Percentiles rank a stretch among this genome's conserved stretches.
These are phyloP conservation scores for Percina caprodes DNA, from an alignment of 2,113 vertebrate genomes.

Conservation along the genomic window DNA sequence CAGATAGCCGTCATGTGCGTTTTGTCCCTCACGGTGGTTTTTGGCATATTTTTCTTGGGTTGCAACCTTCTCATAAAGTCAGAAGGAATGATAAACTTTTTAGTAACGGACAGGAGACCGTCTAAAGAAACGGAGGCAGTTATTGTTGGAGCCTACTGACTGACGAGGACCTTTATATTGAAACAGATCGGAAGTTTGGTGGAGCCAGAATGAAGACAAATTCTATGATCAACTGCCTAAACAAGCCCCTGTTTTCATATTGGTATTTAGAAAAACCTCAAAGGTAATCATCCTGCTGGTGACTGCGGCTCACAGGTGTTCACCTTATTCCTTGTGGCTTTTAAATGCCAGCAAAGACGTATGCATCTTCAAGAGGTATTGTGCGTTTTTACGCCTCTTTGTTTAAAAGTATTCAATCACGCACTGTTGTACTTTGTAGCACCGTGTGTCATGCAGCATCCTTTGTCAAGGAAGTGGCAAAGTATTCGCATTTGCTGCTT, in stretches of 20 bases:
- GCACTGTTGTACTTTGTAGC: conserved; percentile 62
- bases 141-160: conserved; percentile 93
- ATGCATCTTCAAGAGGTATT: conserved; percentile 59
- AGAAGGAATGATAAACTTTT: conserved; percentile 98
- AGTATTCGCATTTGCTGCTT: conserved; percentile 51
- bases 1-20: conserved; percentile 99
- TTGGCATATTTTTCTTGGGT: conserved; percentile 97
- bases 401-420: conserved; percentile 55
- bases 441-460: conserved; percentile 56
- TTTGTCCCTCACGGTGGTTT: conserved; percentile 96
- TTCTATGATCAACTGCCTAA: conserved; percentile 3
- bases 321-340: conserved; percentile 45
- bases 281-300: conserved; percentile 47
- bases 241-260: conserved; percentile 18
- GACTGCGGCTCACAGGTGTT: conserved; percentile 37
- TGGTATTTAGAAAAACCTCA: conserved; percentile 42
- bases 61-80: conserved; percentile 99
- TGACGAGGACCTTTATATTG: conserved; percentile 13
- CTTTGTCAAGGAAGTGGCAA: conserved; percentile 57
- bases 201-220: conserved; percentile 32
- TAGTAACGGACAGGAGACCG: conserved; percentile 95
- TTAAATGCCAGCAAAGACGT: conserved; percentile 54
- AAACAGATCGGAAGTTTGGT: conserved; percentile 26
- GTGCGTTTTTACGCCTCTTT: conserved; percentile 54
- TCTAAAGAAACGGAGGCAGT: conserved; percentile 96